phyloP scores from a whole-genome alignment of 2,888 invertebrate species.

The Phytoseiulus persimilis region DNA sequence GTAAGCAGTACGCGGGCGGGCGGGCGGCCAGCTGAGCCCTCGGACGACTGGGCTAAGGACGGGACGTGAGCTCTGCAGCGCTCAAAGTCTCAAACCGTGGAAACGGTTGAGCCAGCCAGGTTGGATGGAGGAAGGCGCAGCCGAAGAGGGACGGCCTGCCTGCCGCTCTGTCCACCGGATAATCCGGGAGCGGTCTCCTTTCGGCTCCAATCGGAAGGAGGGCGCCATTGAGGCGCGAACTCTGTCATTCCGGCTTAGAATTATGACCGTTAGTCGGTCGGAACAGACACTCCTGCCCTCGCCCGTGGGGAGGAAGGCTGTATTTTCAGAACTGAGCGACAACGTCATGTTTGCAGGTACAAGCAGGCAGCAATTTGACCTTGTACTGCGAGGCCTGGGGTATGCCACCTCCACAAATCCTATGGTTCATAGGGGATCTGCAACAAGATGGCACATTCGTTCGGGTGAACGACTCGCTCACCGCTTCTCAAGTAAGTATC shows the following conservation, averaged over 20 bases:
- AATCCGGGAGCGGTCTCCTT: neutral
- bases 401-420: constrained; percentile 21
- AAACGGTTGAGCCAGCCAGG: neutral
- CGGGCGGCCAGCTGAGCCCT: neutral
- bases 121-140: neutral
- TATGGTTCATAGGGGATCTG: constrained; percentile 26
- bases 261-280: neutral
- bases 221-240: neutral
- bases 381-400: constrained; percentile 31
- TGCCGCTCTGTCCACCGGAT: neutral
- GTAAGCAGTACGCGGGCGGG: neutral
- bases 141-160: neutral
- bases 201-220: neutral
- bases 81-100: neutral
- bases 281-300: no score
- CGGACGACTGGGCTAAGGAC: neutral
- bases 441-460: constrained; percentile 9
- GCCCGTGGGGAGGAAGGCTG: no score
- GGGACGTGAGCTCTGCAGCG: neutral
- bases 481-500: constrained; percentile 12
- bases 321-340: no score
- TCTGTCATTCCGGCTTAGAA: neutral
- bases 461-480: constrained; percentile 24
- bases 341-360: constrained; percentile 34
- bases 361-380: constrained; percentile 33